Conservation (phyloP, 2,888 invertebrate species). For the Macrosoma leucophasiata region DNA sequence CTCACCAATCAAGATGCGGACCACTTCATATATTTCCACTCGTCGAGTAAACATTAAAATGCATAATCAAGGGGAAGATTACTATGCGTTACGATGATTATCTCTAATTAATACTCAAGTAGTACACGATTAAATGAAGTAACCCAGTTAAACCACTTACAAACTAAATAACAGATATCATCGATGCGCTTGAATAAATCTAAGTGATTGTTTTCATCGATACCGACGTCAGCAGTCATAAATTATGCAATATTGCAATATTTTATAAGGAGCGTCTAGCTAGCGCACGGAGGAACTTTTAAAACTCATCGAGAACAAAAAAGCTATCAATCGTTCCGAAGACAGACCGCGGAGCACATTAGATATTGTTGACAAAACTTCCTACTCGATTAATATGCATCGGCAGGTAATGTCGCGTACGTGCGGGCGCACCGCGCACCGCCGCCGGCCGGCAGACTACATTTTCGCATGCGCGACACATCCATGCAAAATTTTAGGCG, state of each 20-base stretch:
- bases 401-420: conserved; percentile 66
- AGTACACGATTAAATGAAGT: conserved; percentile 57
- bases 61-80: conserved; percentile 44
- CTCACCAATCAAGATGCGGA: conserved; percentile 27
- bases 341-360: conserved; percentile 61
- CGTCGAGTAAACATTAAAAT: conserved; percentile 37
- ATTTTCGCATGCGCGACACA: conserved; percentile 69
- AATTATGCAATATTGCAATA: conserved; percentile 58
- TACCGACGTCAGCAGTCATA: conserved; percentile 41
- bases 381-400: conserved; percentile 73
- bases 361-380: conserved; percentile 76
- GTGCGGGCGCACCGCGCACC: conserved; percentile 51
- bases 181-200: conserved; percentile 42
- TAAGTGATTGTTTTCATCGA: conserved; percentile 43
- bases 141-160: conserved; percentile 65
- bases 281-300: conserved; percentile 44
- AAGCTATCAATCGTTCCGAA: conserved; percentile 68
- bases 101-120: conserved; percentile 65
- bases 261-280: conserved; percentile 58
- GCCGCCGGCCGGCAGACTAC: conserved; percentile 35
- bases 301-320: conserved; percentile 49
- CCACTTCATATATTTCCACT: conserved; percentile 53
- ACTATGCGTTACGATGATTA: conserved; percentile 60
- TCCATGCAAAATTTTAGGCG: conserved; percentile 75
- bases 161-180: conserved; percentile 42